Conservation (phyloP, 2,888 invertebrate species). For the Microchrysa polita region DNA sequence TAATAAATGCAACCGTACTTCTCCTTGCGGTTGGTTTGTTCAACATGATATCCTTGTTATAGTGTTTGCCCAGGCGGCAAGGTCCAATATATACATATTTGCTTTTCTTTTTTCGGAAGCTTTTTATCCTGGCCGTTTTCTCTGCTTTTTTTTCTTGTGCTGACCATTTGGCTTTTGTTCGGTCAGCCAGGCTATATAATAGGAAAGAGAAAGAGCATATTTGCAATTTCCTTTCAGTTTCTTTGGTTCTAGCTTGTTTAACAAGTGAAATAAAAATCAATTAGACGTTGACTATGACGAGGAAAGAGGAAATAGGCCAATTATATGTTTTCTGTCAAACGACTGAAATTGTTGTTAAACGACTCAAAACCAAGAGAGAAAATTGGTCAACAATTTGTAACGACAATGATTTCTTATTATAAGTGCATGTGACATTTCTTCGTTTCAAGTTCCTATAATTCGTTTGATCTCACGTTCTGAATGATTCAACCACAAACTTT, state of each 20-base stretch:
- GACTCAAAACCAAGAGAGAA: no score
- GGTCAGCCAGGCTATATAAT: no score
- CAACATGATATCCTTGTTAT: slow-evolving; percentile 19
- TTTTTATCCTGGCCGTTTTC: neutral
- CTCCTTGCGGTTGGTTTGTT: slow-evolving; percentile 34
- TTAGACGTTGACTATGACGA: slow-evolving; percentile 8
- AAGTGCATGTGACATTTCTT: no score
- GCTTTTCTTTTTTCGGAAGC: neutral
- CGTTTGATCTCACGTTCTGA: no score
- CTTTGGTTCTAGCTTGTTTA: neutral
- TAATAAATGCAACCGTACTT: slow-evolving; percentile 47
- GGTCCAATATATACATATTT: neutral
- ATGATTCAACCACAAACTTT: no score
- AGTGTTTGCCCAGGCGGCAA: slow-evolving; percentile 29
- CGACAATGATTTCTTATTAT: no score
- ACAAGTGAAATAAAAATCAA: slow-evolving; percentile 28
- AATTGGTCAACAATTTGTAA: no score
- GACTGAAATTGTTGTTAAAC: neutral
- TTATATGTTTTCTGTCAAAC: neutral
- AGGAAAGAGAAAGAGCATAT: no score
- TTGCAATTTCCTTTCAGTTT: slow-evolving; percentile 27
- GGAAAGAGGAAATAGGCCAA: neutral
- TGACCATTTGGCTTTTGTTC: neutral
- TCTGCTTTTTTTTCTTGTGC: neutral
- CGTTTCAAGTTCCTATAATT: no score